Percentiles rank a stretch among this genome's conserved stretches.
phyloP scores from a whole-genome alignment of 2,797 vertebrate genomes.

The Syngnathus rostellatus region DNA sequence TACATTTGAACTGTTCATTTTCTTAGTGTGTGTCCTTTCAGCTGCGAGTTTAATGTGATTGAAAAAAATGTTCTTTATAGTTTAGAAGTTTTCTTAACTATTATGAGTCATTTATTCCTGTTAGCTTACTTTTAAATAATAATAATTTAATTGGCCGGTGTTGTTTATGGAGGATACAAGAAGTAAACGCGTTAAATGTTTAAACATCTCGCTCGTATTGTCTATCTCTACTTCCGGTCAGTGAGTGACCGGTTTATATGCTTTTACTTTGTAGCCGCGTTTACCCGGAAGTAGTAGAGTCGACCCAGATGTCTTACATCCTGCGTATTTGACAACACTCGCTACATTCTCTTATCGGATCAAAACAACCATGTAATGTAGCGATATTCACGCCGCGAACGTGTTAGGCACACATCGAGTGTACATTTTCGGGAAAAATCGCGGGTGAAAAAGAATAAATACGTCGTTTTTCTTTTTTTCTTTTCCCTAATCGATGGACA shows the following conservation, averaged over 20 bases:
- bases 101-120: too few relatives aligned
- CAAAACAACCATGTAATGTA: slow-evolving; percentile 51
- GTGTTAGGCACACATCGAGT: not conserved
- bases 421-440: not conserved
- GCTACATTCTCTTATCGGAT: slow-evolving; percentile 31
- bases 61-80: not conserved
- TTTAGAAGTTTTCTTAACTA: not conserved
- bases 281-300: slow-evolving; percentile 51
- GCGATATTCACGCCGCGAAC: not conserved
- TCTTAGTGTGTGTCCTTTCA: slow-evolving; percentile 4
- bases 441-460: slow-evolving; percentile 6
- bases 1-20: slow-evolving; percentile 43
- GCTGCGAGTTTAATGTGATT: not conserved
- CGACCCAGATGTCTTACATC: slow-evolving; percentile 34
- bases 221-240: not conserved
- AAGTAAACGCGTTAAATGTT: not conserved
- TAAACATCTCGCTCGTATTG: not conserved
- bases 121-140: too few relatives aligned
- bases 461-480: slow-evolving; percentile 5
- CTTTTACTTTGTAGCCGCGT: slow-evolving; percentile 52
- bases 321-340: slow-evolving; percentile 56
- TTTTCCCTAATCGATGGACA: slow-evolving; percentile 26
- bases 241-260: not conserved
- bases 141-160: too few relatives aligned
- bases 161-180: too few relatives aligned